Evolutionary conservation across 1,140 invertebrate genomes (phyloP).

Genomic region (Triops cancriformis): DNA sequence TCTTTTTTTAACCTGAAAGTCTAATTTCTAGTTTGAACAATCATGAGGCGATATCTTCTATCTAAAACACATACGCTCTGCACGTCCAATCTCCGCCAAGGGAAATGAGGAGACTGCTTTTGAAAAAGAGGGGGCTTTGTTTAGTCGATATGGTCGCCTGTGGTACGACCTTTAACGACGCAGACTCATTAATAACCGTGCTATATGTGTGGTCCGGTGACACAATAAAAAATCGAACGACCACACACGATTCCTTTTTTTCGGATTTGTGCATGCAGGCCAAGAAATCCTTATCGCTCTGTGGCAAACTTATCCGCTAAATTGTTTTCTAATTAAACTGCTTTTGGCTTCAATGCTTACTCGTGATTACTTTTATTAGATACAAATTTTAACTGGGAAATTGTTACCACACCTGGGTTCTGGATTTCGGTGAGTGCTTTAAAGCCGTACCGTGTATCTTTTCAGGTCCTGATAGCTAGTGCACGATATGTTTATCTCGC

Average conservation of each 20-base stretch:
- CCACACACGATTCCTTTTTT: background rate
- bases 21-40: too few species aligned
- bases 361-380: too few species aligned
- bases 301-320: too few species aligned
- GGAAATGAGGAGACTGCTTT: background rate
- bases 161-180: conserved; percentile 5
- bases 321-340: too few species aligned
- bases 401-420: too few species aligned
- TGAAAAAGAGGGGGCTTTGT: background rate
- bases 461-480: background rate
- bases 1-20: too few species aligned
- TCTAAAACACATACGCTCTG: too few species aligned
- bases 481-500: background rate
- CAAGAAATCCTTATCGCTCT: too few species aligned
- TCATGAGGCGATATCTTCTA: too few species aligned
- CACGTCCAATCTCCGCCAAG: background rate
- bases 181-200: conserved; percentile 10
- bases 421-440: background rate
- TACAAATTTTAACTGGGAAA: too few species aligned
- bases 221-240: conserved; percentile 4
- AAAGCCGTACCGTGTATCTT: background rate
- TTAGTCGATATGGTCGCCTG: background rate
- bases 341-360: too few species aligned
- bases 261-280: background rate
- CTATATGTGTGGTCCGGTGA: background rate